Conservation (phyloP, 2,113 vertebrate species). For the Gadus chalcogrammus region DNA sequence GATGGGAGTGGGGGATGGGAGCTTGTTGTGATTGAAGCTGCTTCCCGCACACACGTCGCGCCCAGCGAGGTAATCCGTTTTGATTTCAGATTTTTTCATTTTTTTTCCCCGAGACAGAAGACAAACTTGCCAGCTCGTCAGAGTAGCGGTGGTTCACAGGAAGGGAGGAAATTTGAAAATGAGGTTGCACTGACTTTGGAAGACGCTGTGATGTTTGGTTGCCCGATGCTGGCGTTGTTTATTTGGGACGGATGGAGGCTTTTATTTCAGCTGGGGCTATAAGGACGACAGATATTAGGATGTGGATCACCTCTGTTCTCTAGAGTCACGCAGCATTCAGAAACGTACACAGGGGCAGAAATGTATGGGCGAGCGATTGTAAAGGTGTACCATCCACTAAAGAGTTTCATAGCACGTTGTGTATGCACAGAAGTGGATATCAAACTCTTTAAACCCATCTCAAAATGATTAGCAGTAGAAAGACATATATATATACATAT, state of each 20-base stretch:
- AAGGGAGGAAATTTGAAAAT: constrained; percentile 68
- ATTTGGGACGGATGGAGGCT: constrained; percentile 51
- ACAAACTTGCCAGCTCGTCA: constrained; percentile 61
- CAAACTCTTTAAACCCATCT: too few relatives aligned
- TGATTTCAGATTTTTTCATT: constrained; percentile 60
- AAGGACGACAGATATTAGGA: constrained; percentile 58
- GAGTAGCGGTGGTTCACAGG: constrained; percentile 43
- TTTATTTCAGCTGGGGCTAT: constrained; percentile 43
- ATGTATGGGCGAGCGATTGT: too few relatives aligned
- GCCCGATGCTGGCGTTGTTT: constrained; percentile 61
- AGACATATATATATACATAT: too few relatives aligned
- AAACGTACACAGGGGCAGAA: too few relatives aligned
- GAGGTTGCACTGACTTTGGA: constrained; percentile 47
- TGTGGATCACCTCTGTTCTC: constrained; percentile 43
- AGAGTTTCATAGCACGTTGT: too few relatives aligned
- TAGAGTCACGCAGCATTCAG: too few relatives aligned
- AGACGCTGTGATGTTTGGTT: constrained; percentile 54
- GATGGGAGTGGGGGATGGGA: not conserved
- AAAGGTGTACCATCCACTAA: too few relatives aligned
- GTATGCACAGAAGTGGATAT: too few relatives aligned
- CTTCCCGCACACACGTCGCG: constrained; percentile 59
- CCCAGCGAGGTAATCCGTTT: constrained; percentile 70
- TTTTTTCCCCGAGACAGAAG: constrained; percentile 44
- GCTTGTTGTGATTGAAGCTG: constrained; percentile 42
- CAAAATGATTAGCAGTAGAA: too few relatives aligned